Evolutionary conservation across 2,113 vertebrate species (phyloP).

Genomic region (Cavia aperea): DNA sequence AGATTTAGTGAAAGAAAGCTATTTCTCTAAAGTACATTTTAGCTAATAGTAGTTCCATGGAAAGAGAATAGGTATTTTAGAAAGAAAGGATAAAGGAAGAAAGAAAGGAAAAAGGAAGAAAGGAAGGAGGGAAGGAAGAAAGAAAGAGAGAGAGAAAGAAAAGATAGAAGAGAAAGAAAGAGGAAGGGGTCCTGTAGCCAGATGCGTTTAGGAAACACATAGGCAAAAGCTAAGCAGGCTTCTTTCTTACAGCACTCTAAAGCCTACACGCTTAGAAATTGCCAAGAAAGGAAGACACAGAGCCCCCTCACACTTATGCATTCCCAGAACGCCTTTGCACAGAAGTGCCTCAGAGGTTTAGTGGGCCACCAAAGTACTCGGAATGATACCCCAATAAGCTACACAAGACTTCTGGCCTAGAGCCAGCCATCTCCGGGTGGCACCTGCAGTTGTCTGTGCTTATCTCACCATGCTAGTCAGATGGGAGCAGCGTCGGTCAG

Average conservation of each 20-base stretch:
- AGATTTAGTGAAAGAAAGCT: conserved; percentile 18
- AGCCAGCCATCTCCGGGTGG: neutral
- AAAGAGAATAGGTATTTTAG: neutral
- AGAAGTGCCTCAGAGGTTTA: neutral
- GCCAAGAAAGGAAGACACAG: neutral
- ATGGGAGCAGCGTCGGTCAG: neutral
- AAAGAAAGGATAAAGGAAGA: neutral
- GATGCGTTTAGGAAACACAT: neutral
- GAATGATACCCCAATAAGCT: neutral
- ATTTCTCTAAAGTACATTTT: conserved; percentile 1
- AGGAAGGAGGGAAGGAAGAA: neutral
- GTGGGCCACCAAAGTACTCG: neutral
- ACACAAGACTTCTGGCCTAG: neutral
- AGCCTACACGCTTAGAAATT: neutral
- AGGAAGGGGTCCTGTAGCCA: neutral
- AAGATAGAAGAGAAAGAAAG: neutral
- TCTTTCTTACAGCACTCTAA: neutral
- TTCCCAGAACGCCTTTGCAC: neutral
- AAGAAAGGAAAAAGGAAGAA: neutral
- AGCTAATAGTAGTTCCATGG: neutral
- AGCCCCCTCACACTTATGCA: neutral
- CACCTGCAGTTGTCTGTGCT: neutral
- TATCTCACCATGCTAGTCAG: no score
- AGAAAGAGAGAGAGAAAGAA: neutral
- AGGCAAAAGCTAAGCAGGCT: neutral